A percentile compares a stretch with the other conserved stretches of the same genome.
phyloP scores from a whole-genome alignment of 2,113 vertebrate species.

The Pygoscelis antarcticus region DNA sequence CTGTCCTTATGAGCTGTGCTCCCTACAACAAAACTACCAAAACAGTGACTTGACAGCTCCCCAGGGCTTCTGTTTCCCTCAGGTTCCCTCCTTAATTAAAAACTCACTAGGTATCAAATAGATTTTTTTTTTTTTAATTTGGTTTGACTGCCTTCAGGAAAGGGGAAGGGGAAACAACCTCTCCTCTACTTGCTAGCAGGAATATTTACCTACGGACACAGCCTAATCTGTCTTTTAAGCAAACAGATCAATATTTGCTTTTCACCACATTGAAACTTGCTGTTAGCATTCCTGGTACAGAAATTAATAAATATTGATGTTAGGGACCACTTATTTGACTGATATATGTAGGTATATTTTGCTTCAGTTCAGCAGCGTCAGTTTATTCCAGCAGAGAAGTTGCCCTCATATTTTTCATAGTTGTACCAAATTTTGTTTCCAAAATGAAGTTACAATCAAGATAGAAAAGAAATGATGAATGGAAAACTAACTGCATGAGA shows the following conservation, averaged over 20 bases:
- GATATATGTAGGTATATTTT: not conserved
- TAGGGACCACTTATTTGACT: not conserved
- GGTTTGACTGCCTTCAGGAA: not conserved
- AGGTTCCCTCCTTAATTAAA: slow-evolving; percentile 4
- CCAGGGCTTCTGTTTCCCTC: not conserved
- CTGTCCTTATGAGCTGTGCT: not conserved
- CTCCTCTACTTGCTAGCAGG: not conserved
- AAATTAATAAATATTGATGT: slow-evolving; percentile 22
- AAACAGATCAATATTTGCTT: slow-evolving; percentile 56
- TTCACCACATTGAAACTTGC: not conserved
- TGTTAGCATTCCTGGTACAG: slow-evolving; percentile 24
- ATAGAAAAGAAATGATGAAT: not conserved
- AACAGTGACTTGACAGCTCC: not conserved
- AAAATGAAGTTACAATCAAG: not conserved
- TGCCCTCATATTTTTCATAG: not conserved
- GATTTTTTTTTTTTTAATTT: not conserved
- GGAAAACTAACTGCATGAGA: not conserved
- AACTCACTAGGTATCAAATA: not conserved
- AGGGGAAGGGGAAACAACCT: not conserved
- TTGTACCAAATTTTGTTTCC: not conserved
- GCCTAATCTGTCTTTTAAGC: not conserved
- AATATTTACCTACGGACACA: slow-evolving; percentile 17
- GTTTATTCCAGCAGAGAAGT: not conserved
- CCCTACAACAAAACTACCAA: not conserved
- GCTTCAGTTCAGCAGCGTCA: not conserved